Evolutionary conservation across 37 sponge, comb jelly and placozoan species (phyloP), one percentile per base, ranked within the genome.

Genomic region (Hormiphora californensis): DNA sequence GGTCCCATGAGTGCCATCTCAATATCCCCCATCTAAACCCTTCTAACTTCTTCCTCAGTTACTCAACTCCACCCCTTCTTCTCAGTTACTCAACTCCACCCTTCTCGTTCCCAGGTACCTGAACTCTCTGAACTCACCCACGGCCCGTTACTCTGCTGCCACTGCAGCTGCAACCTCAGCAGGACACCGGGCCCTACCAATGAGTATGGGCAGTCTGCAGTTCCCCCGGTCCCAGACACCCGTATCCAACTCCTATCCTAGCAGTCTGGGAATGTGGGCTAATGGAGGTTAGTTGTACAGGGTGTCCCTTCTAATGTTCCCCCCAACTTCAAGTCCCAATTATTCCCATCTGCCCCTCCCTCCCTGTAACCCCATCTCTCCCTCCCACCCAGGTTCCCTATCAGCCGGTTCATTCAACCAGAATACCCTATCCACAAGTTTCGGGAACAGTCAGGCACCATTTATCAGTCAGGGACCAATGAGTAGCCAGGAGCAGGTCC

Each of bases 171-270:
- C 40, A 28, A 43, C 40, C 28, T 30, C 59, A 17, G 28, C 59
- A 57, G 46, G 17, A 19, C 81, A 73, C 81, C 35, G 81, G 25
- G 46, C 81, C 43, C 32, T 73, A 9, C 81, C 81, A 22, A 11
- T 73, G 44, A 73, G 43, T 46, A 73, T 73, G 44, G 37, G 38
- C 9, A 73, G 25, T 17, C 44, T 73, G 25, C 81, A 73, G 81
- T 73, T 73, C 44, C 22, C 59, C 21, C 35, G 81, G 12, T 73
- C 81, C 7, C 81, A 73, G 44, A 73, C 81, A 1, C 81, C 81
- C 21, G 44, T 40, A 23, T 73, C 81, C 44, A n/a, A n/a, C n/a
- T n/a, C n/a, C n/a, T n/a, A n/a, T n/a, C n/a, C n/a, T n/a, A n/a
- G n/a, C n/a, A n/a, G n/a, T n/a, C n/a, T n/a, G n/a, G n/a, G n/a